Base-by-base conservation (phyloP, 2,797 vertebrate genomes). In the Paedocypris micromegethes region DNA sequence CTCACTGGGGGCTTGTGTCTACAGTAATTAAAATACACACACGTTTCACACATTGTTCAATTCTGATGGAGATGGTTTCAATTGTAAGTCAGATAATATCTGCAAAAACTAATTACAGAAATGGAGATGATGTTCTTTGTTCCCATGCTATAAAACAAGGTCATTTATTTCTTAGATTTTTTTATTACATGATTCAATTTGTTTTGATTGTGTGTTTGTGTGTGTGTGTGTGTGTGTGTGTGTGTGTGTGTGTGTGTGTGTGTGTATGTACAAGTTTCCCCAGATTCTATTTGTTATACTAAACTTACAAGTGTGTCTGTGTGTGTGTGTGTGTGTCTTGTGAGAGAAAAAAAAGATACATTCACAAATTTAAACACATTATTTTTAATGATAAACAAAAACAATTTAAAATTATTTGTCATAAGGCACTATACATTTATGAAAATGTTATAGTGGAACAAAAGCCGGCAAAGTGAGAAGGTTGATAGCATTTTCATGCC, bases 41-140 rank as follows among this genome's bases (percentile, higher is more conserved):
- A 83, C 81, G 4, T 69, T 86, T 83, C 86, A 81, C 85, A 85
- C 78, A 88, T 88, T 86, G 79, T 79, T 80, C 82, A 83, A 84
- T 68, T 80, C 80, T 70, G 65, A 78, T 78, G 75, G 66, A 77
- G 76, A 58, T 73, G 75, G 75, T 82, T 82, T 86, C 87, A 83
- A 86, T 85, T 87, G 85, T 85, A 76, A 82, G 73, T 71, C 9
- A 73, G 84, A 86, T 85, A 88, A 87, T 85, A 88, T 89, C 87
- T 81, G 48, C 66, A 70, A 81, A 84, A 83, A 62, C 81, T 85
- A 87, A 88, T 87, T 88, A 83, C 78, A 81, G 82, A 84, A 85
- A 80, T 81, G 78, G 58, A 80, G 84, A 79, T 80, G 73, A 81
- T 77, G 79, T 74, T 44, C 70, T 83, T 85, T 83, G 83, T 83